Evolutionary conservation across 2,888 invertebrate genomes (phyloP), one percentile per base, ranked within the genome.

Genomic region (Calephelis perditalis): DNA sequence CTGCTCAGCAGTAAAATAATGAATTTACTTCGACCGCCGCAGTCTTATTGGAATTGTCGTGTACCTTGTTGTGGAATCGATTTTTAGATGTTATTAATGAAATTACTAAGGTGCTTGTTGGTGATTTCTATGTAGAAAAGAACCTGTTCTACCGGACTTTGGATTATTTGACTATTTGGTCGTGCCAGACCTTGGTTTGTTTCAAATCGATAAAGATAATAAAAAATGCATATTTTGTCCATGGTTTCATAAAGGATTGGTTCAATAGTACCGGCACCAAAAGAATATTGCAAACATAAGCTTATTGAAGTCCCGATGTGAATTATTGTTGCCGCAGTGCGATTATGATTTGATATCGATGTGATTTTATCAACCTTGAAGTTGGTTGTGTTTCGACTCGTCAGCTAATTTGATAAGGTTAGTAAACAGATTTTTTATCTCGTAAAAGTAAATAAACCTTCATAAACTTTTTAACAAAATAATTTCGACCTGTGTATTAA

Each of bases 11-110:
- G 81, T 79, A 81, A 84, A 86, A 81, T 84, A 85, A 84, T 84
- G 84, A 81, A 84, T 84, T 82, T 84, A 81, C 81, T 82, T 81
- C 78, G 75, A 54, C 81, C 81, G 79, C 79, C 79, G 81, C 84
- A 83, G 85, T 81, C 77, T 83, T 80, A 79, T 85, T 82, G 78
- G 84, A 84, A 85, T 86, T 84, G 85, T 84, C 84, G 82, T 82
- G 83, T 81, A 81, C 83, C 77, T 78, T 84, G 82, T 80, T 83
- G 86, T 86, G 80, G 76, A 76, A 89, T 89, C 89, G 89, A 89
- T 89, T 88, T 89, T 89, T 87, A 86, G 84, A 82, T 87, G 87
- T 87, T 89, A 89, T 89, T 88, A 89, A 86, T 88, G 86, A 88
- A 88, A 88, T 88, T 85, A 87, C 81, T 73, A 78, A 85, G 81